Evolutionary conservation across 1,140 invertebrate genomes (phyloP).

Genomic region (Rhopalosiphum padi): DNA sequence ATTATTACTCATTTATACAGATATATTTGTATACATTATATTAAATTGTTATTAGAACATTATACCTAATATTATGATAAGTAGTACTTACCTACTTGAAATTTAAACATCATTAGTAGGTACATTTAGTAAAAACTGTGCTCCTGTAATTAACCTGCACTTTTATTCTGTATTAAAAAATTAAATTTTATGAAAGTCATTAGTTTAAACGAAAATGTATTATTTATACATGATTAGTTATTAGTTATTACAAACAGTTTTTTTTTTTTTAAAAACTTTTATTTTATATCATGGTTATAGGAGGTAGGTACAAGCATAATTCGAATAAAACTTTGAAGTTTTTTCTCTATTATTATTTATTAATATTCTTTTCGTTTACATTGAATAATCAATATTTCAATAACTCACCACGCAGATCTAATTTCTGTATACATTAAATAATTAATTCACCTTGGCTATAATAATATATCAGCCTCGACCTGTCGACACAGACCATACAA

Average conservation of each 20-base stretch:
- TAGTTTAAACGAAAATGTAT: background rate
- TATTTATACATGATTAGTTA: background rate
- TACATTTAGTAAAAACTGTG: background rate
- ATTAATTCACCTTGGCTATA: constrained; percentile 7
- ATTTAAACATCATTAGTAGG: background rate
- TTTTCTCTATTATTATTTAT: background rate
- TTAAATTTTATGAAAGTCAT: constrained; percentile 4
- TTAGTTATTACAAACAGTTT: background rate
- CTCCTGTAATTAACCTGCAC: background rate
- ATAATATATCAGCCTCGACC: constrained; percentile 28
- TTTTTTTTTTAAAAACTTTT: background rate
- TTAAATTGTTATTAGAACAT: background rate
- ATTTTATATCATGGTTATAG: background rate
- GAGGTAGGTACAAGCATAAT: background rate
- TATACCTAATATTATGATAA: background rate
- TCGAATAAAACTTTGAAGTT: background rate
- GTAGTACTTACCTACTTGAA: background rate
- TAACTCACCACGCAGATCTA: background rate
- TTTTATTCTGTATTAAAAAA: background rate
- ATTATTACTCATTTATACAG: background rate
- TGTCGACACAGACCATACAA: background rate
- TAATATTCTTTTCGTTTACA: background rate
- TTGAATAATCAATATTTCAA: background rate
- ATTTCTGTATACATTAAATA: constrained; percentile 4
- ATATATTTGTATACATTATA: background rate